A percentile compares a stretch with the other conserved stretches of the same genome.
Evolutionary conservation across 1,140 invertebrate genomes (phyloP).

Genomic region (Meteorus sp.): DNA sequence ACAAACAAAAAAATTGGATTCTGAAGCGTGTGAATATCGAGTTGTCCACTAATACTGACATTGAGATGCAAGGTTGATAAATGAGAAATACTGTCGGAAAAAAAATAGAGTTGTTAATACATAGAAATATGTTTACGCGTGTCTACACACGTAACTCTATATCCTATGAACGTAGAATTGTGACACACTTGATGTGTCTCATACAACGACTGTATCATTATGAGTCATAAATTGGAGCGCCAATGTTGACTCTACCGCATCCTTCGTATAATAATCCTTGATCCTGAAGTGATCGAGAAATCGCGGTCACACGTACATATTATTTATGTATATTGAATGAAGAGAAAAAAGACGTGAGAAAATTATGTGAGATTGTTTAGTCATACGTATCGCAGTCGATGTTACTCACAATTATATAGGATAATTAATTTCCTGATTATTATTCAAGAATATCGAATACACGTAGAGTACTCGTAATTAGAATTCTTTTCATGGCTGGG

Average conservation of each 20-base stretch:
- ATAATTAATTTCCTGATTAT: too few relatives aligned
- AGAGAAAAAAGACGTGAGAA: not conserved
- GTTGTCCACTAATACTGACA: constrained; percentile 31
- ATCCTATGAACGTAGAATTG: not conserved
- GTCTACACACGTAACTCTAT: not conserved
- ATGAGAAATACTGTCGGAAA: constrained; percentile 17
- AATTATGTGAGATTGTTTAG: not conserved
- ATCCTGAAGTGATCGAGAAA: constrained; percentile 18
- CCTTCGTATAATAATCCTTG: constrained; percentile 16
- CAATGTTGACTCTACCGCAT: constrained; percentile 15
- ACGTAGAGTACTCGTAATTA: not conserved
- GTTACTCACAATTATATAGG: too few relatives aligned
- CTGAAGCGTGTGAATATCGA: constrained; percentile 38
- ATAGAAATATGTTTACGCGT: not conserved
- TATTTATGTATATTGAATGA: too few relatives aligned
- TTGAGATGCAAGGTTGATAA: constrained; percentile 38
- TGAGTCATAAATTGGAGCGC: constrained; percentile 41
- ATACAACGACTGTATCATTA: constrained; percentile 18
- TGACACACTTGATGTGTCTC: constrained; percentile 28
- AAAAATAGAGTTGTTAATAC: not conserved
- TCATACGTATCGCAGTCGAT: constrained; percentile 1
- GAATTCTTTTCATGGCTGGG: constrained; percentile 11
- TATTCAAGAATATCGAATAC: too few relatives aligned
- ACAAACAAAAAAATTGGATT: constrained; percentile 1
- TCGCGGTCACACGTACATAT: constrained; percentile 11